Conservation (phyloP, 2,113 vertebrate species). For the Eptesicus fuscus region DNA sequence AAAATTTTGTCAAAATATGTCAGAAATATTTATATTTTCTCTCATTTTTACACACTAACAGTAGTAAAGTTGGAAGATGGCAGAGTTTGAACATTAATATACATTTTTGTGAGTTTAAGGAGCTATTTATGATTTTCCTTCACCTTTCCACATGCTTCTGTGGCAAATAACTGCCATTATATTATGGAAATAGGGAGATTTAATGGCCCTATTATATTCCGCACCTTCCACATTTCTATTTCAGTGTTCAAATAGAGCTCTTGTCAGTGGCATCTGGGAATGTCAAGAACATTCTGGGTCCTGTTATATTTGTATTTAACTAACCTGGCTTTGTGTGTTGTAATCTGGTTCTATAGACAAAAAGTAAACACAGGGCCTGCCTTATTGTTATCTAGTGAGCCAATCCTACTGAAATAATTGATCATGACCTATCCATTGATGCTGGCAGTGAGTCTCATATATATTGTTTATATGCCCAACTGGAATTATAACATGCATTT, state of each 20-base stretch:
- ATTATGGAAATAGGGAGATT: not conserved
- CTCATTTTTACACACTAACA: not conserved
- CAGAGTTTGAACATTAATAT: not conserved
- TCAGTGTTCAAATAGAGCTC: not conserved
- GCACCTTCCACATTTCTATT: not conserved
- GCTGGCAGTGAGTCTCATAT: not conserved
- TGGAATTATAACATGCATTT: not conserved
- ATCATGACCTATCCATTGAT: not conserved
- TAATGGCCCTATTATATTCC: not conserved
- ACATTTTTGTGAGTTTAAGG: not conserved
- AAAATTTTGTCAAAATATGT: slow-evolving; percentile 5
- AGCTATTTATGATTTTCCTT: slow-evolving; percentile 6
- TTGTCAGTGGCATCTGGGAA: slow-evolving; percentile 2
- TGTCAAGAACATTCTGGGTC: not conserved
- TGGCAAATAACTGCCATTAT: not conserved
- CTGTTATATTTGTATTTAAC: not conserved
- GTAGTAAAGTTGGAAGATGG: not conserved
- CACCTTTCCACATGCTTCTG: not conserved
- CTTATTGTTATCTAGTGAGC: not conserved
- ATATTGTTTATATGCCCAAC: not conserved
- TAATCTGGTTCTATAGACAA: not conserved
- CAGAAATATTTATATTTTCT: not conserved
- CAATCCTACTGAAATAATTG: not conserved
- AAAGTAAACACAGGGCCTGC: not conserved
- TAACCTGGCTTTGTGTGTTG: not conserved